Percentiles rank a stretch among this genome's conserved stretches.
phyloP scores from a whole-genome alignment of 2,113 vertebrate species.

The Chaenocephalus aceratus region DNA sequence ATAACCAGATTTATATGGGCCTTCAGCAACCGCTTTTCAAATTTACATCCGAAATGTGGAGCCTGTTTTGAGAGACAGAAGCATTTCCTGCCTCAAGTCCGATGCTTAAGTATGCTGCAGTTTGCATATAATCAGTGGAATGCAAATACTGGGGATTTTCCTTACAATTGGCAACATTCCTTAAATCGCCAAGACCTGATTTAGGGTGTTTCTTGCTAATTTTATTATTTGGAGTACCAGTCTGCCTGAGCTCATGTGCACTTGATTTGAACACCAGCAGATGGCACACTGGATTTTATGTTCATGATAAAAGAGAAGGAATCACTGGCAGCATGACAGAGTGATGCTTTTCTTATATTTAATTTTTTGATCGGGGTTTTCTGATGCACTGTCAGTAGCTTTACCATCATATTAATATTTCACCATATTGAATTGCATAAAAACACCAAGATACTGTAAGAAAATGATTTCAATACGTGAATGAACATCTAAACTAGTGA shows the following conservation, averaged over 20 bases:
- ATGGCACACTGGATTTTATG: conserved; percentile 55
- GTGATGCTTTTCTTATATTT: background rate
- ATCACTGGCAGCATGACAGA: background rate
- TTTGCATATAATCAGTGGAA: background rate
- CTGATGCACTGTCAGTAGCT: background rate
- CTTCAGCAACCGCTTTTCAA: conserved; percentile 22
- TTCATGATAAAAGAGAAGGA: conserved; percentile 17
- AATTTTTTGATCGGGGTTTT: conserved; percentile 2
- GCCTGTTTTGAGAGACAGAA: background rate
- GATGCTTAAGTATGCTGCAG: background rate
- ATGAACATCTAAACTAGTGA: background rate
- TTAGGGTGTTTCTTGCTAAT: background rate
- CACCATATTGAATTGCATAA: background rate
- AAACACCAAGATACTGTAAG: background rate
- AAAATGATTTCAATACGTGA: background rate
- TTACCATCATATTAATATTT: background rate
- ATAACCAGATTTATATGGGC: conserved; percentile 54
- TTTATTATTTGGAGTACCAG: conserved; percentile 47
- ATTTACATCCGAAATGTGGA: conserved; percentile 30
- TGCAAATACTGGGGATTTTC: background rate
- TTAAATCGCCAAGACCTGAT: background rate
- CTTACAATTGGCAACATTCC: background rate
- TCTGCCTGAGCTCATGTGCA: conserved; percentile 29
- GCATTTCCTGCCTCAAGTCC: conserved; percentile 16
- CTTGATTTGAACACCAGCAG: conserved; percentile 58